Conservation (phyloP, 2,113 vertebrate species). For the Lipophrys pholis region DNA sequence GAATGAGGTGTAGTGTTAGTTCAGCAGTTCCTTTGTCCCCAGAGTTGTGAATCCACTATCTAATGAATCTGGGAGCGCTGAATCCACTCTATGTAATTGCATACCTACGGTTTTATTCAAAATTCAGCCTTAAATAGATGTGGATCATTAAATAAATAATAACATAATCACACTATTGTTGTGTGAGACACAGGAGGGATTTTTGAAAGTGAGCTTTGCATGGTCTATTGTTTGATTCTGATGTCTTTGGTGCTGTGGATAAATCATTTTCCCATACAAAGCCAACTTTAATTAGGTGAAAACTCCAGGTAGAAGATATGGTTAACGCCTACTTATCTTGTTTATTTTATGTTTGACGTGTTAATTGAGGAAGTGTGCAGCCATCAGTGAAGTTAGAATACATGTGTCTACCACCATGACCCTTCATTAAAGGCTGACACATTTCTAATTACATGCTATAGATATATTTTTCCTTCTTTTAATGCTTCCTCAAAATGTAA, state of each 20-base stretch:
- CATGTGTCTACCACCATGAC: conserved; percentile 16
- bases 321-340: conserved; percentile 4
- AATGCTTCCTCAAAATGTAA: conserved; percentile 25
- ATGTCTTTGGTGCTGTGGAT: conserved; percentile 20
- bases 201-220: neutral
- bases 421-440: conserved; percentile 26
- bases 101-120: conserved; percentile 32
- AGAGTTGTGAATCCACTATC: conserved; percentile 58
- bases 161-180: conserved; percentile 9
- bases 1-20: conserved; percentile 74
- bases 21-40: conserved; percentile 74
- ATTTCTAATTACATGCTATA: conserved; percentile 36
- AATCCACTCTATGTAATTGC: conserved; percentile 46
- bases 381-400: conserved; percentile 19
- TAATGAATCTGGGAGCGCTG: conserved; percentile 56
- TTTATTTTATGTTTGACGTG: neutral
- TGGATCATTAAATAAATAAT: conserved; percentile 50
- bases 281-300: conserved; percentile 25
- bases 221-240: conserved; percentile 38
- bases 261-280: conserved; percentile 19
- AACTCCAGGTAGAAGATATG: conserved; percentile 7
- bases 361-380: conserved; percentile 25
- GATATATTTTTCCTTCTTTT: conserved; percentile 33
- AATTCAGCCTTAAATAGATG: conserved; percentile 42
- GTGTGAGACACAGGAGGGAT: conserved; percentile 15